Evolutionary conservation across 2,113 vertebrate genomes (phyloP).

Genomic region (Pseudonaja textilis): DNA sequence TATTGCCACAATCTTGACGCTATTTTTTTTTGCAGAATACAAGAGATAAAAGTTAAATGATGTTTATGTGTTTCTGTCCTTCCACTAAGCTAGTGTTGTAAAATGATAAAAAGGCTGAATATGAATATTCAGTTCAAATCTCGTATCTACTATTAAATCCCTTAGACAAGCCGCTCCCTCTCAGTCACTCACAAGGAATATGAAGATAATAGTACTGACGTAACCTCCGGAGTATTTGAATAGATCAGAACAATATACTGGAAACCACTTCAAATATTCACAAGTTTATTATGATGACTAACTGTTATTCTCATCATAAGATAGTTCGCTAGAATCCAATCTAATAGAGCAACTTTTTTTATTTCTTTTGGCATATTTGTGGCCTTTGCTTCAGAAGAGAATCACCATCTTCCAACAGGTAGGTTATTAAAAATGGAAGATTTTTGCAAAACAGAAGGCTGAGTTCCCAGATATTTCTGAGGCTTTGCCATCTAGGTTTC

Average conservation of each 20-base stretch:
- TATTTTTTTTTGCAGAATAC: neutral
- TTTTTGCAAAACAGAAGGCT: neutral
- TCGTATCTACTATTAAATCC: neutral
- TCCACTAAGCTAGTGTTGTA: neutral
- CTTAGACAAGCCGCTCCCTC: neutral
- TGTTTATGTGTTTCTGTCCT: neutral
- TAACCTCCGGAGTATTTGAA: neutral
- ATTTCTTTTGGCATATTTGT: neutral
- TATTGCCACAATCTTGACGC: neutral
- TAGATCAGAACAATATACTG: neutral
- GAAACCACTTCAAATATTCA: neutral
- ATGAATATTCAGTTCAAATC: neutral
- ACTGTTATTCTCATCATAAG: neutral
- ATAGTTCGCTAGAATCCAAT: neutral
- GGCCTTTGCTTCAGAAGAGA: neutral
- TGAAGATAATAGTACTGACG: neutral
- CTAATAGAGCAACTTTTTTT: neutral
- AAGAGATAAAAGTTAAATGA: neutral
- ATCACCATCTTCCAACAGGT: neutral
- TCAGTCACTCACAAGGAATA: neutral
- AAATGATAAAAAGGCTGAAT: neutral
- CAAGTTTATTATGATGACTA: neutral
- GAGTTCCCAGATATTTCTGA: neutral
- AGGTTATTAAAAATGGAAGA: neutral
- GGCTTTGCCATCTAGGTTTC: neutral